These are phyloP conservation scores for Chironomus striatipennis DNA, from an alignment of 1,140 invertebrate species.

Conservation along the genomic window DNA sequence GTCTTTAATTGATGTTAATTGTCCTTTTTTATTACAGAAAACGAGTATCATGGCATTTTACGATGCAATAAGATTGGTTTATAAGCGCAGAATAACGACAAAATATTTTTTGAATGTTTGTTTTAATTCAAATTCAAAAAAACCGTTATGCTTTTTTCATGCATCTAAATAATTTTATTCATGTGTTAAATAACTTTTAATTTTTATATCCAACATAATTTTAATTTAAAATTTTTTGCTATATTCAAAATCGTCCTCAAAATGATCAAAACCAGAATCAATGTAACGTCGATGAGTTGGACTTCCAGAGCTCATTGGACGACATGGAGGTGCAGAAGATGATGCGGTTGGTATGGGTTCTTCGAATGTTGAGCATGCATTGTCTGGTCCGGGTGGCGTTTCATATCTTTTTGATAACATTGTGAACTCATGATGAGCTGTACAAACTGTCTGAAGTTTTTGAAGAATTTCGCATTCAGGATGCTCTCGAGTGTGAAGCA, in stretches of 20 bases:
- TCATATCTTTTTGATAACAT: slow-evolving; percentile 50
- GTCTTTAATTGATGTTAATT: too few species aligned
- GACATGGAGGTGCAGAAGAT: slow-evolving; percentile 33
- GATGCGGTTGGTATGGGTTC: slow-evolving; percentile 33
- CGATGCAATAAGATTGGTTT: too few species aligned
- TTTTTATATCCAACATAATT: too few species aligned
- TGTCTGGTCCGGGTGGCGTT: slow-evolving; percentile 34
- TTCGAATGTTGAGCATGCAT: slow-evolving; percentile 37
- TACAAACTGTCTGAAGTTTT: slow-evolving; percentile 38
- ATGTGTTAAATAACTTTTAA: too few species aligned
- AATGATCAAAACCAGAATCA: slow-evolving; percentile 25
- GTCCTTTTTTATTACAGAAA: too few species aligned
- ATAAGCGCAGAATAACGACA: too few species aligned
- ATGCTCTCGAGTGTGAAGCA: slow-evolving; percentile 41
- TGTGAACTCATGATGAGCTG: slow-evolving; percentile 55
- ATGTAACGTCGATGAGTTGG: slow-evolving; percentile 26
- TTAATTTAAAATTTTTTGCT: slow-evolving; percentile 24
- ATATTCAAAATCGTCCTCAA: slow-evolving; percentile 26
- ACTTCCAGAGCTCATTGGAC: slow-evolving; percentile 32
- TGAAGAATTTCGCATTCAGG: slow-evolving; percentile 38
- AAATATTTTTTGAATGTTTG: too few species aligned
- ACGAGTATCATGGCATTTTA: too few species aligned
- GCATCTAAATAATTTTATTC: too few species aligned
- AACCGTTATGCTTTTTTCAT: too few species aligned
- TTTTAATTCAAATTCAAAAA: too few species aligned